Evolutionary conservation across 2,797 vertebrate species (phyloP), one percentile per base, ranked within the genome.

Genomic region (Hemitrygon akajei): DNA sequence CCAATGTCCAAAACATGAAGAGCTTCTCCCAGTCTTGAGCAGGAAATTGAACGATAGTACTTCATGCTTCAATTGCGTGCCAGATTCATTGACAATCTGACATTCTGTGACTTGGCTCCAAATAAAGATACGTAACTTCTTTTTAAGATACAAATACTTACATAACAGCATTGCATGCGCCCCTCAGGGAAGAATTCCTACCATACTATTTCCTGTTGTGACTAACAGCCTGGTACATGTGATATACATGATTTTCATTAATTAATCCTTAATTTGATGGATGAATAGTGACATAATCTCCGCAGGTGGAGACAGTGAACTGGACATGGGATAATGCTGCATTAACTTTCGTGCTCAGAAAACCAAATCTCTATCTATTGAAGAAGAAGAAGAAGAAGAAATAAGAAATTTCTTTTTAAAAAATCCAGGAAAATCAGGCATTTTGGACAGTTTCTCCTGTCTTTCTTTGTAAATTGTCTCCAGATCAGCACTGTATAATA

Each of bases 181-280:
- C 56, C 82, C 58, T 86, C 56, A n/a, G 82, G 82, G 56, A 86
- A n/a, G 56, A 86, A 86, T 86, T 60, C 82, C 56, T 30, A 63
- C 56, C 58, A 86, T 2, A 86, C 58, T 1, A 30, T 86, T 86
- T 86, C 56, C 82, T 86, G 82, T 86, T 86, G 58, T 86, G 82
- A 60, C 56, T 27, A 86, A 56, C 80, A 56, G 40, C 40, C 79
- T 80, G 79, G 34, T 16, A 40, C 79, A 80, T 1, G 79, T 80
- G 79, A 47, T 47, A 47, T 47, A 66, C 63, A 66, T 66, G 63
- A 66, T 66, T 14, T 66, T 66, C 14, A 60, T 16, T 86, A 86
- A 12, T 60, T 63, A 63, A n/a, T 14, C 60, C 56, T 25, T 20
- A 30, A n/a, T 30, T 27, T 86, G 56, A 86, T 60, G 58, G 56